A percentile compares a stretch with the other conserved stretches of the same genome.
These are phyloP conservation scores for Apocheima hispidaria DNA, from an alignment of 2,888 invertebrate species.

Conservation along the genomic window DNA sequence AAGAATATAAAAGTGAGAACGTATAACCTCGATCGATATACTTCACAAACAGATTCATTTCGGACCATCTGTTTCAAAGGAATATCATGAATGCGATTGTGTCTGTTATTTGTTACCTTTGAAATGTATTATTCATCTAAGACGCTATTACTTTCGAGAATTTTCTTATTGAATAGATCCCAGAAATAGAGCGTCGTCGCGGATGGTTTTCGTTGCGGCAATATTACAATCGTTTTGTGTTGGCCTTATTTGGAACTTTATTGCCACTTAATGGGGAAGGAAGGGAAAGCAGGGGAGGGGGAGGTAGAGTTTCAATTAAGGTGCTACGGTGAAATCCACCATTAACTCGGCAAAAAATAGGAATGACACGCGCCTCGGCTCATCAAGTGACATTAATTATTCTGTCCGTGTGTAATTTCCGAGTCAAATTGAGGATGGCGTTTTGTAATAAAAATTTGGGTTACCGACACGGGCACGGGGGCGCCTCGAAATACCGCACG, in stretches of 20 bases:
- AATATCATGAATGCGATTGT: conserved; percentile 24
- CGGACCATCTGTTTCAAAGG: conserved; percentile 11
- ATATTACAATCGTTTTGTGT: conserved; percentile 27
- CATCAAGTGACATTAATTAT: conserved; percentile 59
- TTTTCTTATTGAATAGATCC: conserved; percentile 18
- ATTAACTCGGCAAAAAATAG: conserved; percentile 48
- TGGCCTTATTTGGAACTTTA: conserved; percentile 30
- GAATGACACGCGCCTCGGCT: conserved; percentile 46
- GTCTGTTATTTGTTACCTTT: conserved; percentile 18
- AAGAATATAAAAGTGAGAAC: conserved; percentile 17
- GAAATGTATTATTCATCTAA: conserved; percentile 18
- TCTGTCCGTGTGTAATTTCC: conserved; percentile 53
- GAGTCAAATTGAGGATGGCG: conserved; percentile 59
- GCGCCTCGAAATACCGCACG: conserved; percentile 40
- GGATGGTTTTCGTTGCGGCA: conserved; percentile 21
- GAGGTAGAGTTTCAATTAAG: conserved; percentile 36
- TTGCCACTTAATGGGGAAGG: conserved; percentile 28
- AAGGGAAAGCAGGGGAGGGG: conserved; percentile 13
- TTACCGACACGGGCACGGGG: conserved; percentile 45
- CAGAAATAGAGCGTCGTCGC: background rate
- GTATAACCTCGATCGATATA: conserved; percentile 23
- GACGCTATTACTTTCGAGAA: conserved; percentile 29
- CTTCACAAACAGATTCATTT: conserved; percentile 21
- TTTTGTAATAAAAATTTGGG: conserved; percentile 56
- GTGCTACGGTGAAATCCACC: conserved; percentile 39